Evolutionary conservation across 2,797 vertebrate species (phyloP), one percentile per base, ranked within the genome.

Genomic region (Lutjanus argentimaculatus): DNA sequence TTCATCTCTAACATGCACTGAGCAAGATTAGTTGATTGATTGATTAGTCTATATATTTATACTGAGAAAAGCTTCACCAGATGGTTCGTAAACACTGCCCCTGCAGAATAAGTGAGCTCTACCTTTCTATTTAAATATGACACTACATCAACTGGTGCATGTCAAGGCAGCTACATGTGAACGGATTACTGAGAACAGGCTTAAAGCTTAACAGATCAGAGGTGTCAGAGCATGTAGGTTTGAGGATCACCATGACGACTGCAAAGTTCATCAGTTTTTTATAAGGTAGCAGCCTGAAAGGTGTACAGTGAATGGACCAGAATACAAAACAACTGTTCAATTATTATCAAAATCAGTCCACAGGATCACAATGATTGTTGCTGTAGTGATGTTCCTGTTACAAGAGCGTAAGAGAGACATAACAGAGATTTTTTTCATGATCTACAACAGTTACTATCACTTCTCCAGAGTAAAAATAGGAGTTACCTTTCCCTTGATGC

Each of bases 401-500:
- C n/a, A 75, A 51, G 10, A 57, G 13, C n/a, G n/a, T n/a, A n/a
- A n/a, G n/a, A n/a, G n/a, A n/a, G n/a, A n/a, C n/a, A n/a, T n/a
- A n/a, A n/a, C n/a, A 51, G 10, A 57, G 13, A 56, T 10, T 48
- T 7, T n/a, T 19, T 13, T 22, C 7, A 53, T 58, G 21, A 40
- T 48, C 9, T 21, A 57, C 7, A 53, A 13, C 7, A 58, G 22
- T 49, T 55, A n/a, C 10, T 2, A n/a, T 30, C 8, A n/a, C 16
- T 63, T 68, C 6, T 58, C n/a, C 17, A 51, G 0, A 74, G 10
- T 2, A 22, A 69, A 48, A 15, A 40, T 4, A 3, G 1, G 19
- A 10, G 8, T 2, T 77, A 99, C 98, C 97, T 99, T 99, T 63
- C 99, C 98, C 92, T 99, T 99, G 94, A 99, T 99, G 96, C 98